Conservation (phyloP, 2,888 invertebrate genomes). For the Dynastes grantii region DNA sequence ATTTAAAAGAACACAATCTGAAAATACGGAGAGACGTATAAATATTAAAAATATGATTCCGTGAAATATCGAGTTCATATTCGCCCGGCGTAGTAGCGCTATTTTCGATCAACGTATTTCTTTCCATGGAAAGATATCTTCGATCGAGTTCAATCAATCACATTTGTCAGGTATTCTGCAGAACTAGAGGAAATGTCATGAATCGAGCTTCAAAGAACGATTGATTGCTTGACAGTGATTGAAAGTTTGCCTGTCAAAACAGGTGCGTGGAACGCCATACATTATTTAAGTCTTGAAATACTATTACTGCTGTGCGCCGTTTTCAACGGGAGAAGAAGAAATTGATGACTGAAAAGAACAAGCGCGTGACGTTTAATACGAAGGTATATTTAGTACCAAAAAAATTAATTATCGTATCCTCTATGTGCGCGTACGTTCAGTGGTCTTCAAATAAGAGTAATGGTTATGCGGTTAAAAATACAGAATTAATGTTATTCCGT, state of each 20-base stretch:
- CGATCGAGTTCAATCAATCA: constrained; percentile 68
- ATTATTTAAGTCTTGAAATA: constrained; percentile 56
- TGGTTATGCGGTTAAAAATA: neutral
- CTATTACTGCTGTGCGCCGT: constrained; percentile 38
- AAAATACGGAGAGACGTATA: too few species aligned
- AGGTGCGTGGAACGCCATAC: constrained; percentile 60
- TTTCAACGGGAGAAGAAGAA: constrained; percentile 37
- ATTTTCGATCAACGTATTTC: constrained; percentile 50
- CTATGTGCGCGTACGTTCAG: neutral
- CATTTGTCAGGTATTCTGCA: constrained; percentile 67
- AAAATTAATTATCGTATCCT: constrained; percentile 26
- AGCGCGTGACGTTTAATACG: constrained; percentile 32
- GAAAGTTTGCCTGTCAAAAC: constrained; percentile 66
- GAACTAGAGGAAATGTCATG: constrained; percentile 60
- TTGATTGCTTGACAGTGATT: constrained; percentile 69
- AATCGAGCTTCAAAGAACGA: constrained; percentile 67
- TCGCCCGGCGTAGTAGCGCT: neutral
- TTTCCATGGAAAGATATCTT: constrained; percentile 58
- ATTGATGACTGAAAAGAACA: constrained; percentile 45
- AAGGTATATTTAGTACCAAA: constrained; percentile 26
- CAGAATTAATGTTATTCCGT: neutral
- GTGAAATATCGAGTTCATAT: constrained; percentile 12
- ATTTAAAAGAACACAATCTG: neutral
- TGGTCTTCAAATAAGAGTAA: constrained; percentile 7
- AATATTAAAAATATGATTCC: neutral